A percentile compares a stretch with the other conserved stretches of the same genome.
Conservation (phyloP, 2,888 invertebrate genomes). For the Dryobota labecula region DNA sequence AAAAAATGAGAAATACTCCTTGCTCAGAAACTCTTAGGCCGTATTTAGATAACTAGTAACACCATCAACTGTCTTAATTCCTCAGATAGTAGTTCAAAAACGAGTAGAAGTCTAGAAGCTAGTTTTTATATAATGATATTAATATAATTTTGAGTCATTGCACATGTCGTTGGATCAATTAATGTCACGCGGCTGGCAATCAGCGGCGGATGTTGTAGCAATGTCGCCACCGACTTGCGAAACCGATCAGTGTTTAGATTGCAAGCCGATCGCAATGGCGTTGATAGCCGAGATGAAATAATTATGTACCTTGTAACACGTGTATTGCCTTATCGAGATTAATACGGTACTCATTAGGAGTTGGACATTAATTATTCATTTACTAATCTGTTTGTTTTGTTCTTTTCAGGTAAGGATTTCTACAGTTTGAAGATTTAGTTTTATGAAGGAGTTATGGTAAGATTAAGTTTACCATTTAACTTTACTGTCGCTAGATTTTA, state of each 20-base stretch:
- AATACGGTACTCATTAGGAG: conserved; percentile 44
- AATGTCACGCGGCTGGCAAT: conserved; percentile 70
- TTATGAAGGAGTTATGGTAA: conserved; percentile 42
- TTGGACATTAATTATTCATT: conserved; percentile 37
- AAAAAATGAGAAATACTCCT: neutral
- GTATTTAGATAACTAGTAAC: neutral
- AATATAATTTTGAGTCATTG: conserved; percentile 52
- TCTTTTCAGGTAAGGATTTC: conserved; percentile 71
- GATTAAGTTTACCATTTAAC: conserved; percentile 14
- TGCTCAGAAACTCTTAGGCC: neutral
- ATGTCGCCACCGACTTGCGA: conserved; percentile 71
- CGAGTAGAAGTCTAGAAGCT: neutral
- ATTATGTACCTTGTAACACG: conserved; percentile 56
- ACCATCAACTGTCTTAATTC: neutral
- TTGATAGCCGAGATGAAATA: conserved; percentile 59
- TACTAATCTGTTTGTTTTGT: conserved; percentile 53
- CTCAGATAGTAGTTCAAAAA: conserved; percentile 1
- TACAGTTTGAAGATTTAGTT: conserved; percentile 11
- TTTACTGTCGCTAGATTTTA: neutral
- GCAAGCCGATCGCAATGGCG: conserved; percentile 33
- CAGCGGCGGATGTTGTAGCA: conserved; percentile 70
- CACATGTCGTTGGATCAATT: conserved; percentile 60
- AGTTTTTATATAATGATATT: conserved; percentile 29
- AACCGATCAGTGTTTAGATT: conserved; percentile 67
- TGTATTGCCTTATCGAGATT: conserved; percentile 59